These are phyloP conservation scores for Morelia viridis DNA, from an alignment of 2,797 vertebrate genomes.

Conservation along the genomic window DNA sequence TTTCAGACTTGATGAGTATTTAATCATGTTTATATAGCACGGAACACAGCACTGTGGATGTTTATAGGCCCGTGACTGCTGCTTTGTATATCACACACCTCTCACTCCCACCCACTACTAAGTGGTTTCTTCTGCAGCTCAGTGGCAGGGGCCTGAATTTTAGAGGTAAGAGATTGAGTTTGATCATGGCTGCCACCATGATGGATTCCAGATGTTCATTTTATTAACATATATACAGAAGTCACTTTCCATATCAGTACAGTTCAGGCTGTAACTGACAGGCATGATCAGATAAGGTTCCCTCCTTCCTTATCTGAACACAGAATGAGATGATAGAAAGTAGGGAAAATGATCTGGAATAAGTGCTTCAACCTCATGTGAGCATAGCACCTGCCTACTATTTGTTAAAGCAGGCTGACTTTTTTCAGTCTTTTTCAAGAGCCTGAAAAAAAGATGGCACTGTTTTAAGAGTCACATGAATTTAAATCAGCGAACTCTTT, in stretches of 20 bases:
- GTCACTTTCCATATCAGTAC: constrained; percentile 23
- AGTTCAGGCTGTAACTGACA: constrained; percentile 7
- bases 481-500: background rate
- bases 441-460: background rate
- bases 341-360: background rate
- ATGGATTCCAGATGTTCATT: constrained; percentile 33
- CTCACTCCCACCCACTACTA: constrained; percentile 15
- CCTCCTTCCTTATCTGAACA: background rate
- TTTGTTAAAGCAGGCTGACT: background rate
- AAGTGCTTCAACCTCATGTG: background rate
- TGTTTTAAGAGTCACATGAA: background rate
- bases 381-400: background rate
- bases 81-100: background rate
- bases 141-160: constrained; percentile 16
- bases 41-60: background rate
- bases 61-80: constrained; percentile 1
- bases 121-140: constrained; percentile 21
- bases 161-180: constrained; percentile 31
- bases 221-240: constrained; percentile 28
- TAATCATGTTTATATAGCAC: constrained; percentile 11
- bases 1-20: constrained; percentile 5
- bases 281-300: constrained; percentile 3
- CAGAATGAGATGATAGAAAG: background rate
- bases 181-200: constrained; percentile 14
- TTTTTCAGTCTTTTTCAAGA: background rate